phyloP scores from a whole-genome alignment of 35 echinoderm and acorn worm genomes.

The Patiria miniata region DNA sequence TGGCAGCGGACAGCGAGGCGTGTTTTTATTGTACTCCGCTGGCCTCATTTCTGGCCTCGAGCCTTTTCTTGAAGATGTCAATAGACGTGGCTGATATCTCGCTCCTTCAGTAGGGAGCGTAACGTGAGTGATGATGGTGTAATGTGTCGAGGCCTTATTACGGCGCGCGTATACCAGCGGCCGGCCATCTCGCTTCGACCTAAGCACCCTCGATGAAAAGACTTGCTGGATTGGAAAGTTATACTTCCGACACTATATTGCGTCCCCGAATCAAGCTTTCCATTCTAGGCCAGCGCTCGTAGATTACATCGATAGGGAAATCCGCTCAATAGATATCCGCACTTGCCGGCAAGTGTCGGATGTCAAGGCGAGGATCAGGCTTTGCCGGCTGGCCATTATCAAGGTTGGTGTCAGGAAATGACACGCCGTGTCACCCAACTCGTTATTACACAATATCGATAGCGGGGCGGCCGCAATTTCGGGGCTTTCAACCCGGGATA shows the following conservation, averaged over 20 bases:
- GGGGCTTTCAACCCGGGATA: neutral
- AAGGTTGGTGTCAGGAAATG: neutral
- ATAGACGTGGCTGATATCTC: neutral
- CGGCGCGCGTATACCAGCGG: neutral
- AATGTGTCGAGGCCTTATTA: conserved; percentile 3
- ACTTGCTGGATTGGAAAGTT: conserved; percentile 15
- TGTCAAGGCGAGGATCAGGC: neutral
- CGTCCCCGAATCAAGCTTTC: neutral
- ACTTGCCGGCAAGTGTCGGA: neutral
- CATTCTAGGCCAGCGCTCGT: neutral
- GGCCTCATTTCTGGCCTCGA: neutral
- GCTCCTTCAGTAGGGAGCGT: neutral
- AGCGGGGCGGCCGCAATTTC: neutral
- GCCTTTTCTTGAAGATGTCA: neutral
- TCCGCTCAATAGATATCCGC: neutral
- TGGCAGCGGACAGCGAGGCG: neutral
- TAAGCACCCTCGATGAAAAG: neutral
- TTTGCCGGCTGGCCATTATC: neutral
- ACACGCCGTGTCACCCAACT: neutral
- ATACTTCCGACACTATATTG: neutral
- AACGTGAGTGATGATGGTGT: conserved; percentile 15
- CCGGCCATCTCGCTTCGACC: neutral
- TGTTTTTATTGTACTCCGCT: neutral
- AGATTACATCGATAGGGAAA: conserved; percentile 19
- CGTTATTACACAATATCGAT: conserved; percentile 2